Base-by-base conservation (phyloP, 2,113 vertebrate genomes). In the Muntiacus reevesi region DNA sequence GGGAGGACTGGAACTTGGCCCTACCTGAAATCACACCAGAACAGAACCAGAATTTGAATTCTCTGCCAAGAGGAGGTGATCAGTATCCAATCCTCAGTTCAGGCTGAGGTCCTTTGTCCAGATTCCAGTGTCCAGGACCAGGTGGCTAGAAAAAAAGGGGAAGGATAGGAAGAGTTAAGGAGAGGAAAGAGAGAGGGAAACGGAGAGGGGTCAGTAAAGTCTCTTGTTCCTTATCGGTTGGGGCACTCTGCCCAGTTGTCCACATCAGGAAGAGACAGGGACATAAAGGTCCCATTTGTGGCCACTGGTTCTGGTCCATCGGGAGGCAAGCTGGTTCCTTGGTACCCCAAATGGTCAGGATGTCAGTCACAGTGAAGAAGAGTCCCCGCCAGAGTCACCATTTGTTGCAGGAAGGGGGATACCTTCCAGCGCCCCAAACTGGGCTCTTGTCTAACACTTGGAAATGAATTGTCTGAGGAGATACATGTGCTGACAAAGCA, bases 161-260 rank as follows among this genome's bases (percentile, higher is more conserved):
- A 71, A 40, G n/a, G n/a, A 40, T 71, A 71, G n/a, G n/a, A 40
- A 71, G n/a, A n/a, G 67, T 40, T 71, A 71, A 40, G n/a, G 36
- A 40, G 67, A 71, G 67, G n/a, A 40, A 71, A 71, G 67, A 71
- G 2, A 40, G 19, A 71, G n/a, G 67, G 67, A 71, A 71, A 19
- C 0, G 1, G 10, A 71, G n/a, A 71, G 67, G 23, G 5, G n/a
- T 71, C n/a, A 71, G 13, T 71, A 40, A 71, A 40, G n/a, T 23
- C 23, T 40, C n/a, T 71, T 40, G 67, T 71, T 40, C 5, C 67
- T 71, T 40, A 71, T 2, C 0, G 0, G 17, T 21, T 1, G 2
- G 64, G n/a, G n/a, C 16, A n/a, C 33, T 67, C 16, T 67, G 33
- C 33, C 16, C 62, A 67, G 62, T 10, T 67, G 33, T 67, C 62